Conservation (phyloP, 2,113 vertebrate species). For the Leuciscus idus region DNA sequence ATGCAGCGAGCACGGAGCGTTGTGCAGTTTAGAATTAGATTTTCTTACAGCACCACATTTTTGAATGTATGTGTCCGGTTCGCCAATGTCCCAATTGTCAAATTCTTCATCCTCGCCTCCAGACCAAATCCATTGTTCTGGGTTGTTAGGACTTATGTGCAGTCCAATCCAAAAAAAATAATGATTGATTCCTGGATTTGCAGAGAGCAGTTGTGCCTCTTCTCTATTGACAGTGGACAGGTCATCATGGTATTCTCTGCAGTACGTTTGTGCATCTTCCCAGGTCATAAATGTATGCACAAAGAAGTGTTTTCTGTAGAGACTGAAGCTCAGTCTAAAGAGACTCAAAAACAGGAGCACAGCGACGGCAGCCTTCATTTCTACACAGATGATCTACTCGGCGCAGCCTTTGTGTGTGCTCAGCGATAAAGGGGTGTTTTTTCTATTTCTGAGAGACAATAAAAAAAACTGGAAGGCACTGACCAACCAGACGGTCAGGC, state of each 20-base stretch:
- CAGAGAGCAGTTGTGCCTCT: not conserved
- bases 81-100: not conserved
- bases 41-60: not conserved
- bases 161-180: too few species aligned
- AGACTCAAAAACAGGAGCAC: not conserved
- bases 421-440: not conserved
- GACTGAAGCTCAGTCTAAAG: not conserved
- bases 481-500: not conserved
- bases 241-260: not conserved
- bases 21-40: not conserved
- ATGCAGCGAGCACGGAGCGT: accelerated
- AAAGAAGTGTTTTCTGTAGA: not conserved
- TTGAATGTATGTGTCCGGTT: accelerated
- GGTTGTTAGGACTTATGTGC: not conserved
- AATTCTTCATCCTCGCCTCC: not conserved
- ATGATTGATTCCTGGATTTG: not conserved
- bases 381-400: not conserved
- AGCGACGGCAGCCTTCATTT: not conserved
- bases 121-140: conserved; percentile 24
- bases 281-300: not conserved
- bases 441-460: not conserved
- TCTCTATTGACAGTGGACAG: not conserved
- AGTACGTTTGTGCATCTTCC: not conserved
- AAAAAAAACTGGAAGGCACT: not conserved
- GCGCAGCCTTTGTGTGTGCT: not conserved